Evolutionary conservation across 1,140 invertebrate genomes (phyloP).

Genomic region (Argopecten irradians): DNA sequence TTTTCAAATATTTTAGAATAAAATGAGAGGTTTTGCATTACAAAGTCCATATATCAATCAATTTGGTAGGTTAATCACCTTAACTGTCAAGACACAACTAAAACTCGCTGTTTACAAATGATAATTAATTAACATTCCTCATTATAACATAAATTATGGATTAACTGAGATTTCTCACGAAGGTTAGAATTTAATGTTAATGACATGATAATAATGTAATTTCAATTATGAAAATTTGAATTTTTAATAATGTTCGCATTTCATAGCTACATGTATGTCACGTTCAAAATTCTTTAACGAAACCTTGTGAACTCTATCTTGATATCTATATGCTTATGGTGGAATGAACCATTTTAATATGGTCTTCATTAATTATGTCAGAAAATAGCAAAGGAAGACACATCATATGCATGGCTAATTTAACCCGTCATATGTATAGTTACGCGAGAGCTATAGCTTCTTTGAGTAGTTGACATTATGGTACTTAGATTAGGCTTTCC

Average conservation of each 20-base stretch:
- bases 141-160: neutral
- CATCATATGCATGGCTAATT: no score
- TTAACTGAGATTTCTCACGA: neutral
- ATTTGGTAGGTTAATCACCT: neutral
- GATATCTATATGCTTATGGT: neutral
- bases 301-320: neutral
- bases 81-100: neutral
- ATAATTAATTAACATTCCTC: neutral
- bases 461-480: no score
- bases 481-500: no score
- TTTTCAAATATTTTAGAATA: no score
- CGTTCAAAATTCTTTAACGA: no score
- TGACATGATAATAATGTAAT: neutral
- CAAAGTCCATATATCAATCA: neutral
- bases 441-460: no score
- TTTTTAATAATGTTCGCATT: neutral
- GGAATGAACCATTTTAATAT: no score
- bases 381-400: no score
- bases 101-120: neutral
- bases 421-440: no score
- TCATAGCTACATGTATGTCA: neutral
- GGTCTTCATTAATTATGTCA: no score
- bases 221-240: neutral
- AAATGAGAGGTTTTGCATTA: no score
- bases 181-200: neutral